phyloP scores from a whole-genome alignment of 2,888 invertebrate species.

The Netelia inedita region DNA sequence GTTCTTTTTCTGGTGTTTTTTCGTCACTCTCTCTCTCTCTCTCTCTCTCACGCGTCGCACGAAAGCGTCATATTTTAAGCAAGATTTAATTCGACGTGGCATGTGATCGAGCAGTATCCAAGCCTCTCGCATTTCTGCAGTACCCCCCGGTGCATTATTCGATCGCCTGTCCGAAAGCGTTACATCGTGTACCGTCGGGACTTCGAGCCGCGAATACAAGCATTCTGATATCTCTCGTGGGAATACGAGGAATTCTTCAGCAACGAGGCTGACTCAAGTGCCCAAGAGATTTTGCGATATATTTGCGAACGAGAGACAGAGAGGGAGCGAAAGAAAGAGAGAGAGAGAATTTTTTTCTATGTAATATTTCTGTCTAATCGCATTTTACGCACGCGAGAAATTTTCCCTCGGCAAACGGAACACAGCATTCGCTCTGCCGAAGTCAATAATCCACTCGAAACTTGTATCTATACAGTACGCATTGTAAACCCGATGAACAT shows the following conservation, averaged over 20 bases:
- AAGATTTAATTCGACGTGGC: conserved; percentile 60
- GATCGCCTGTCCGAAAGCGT: conserved; percentile 48
- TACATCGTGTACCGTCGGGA: conserved; percentile 12
- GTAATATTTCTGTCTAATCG: conserved; percentile 55
- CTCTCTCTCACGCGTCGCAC: conserved; percentile 9
- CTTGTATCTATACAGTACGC: conserved; percentile 2
- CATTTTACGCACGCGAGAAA: conserved; percentile 46
- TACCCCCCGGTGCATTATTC: conserved; percentile 17
- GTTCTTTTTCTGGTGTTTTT: background rate
- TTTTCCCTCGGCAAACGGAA: conserved; percentile 32
- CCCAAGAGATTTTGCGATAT: background rate
- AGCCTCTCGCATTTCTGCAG: background rate
- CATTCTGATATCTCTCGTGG: conserved; percentile 39
- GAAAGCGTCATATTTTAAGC: conserved; percentile 19
- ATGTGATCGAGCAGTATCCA: conserved; percentile 59
- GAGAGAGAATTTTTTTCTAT: background rate
- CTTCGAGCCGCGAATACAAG: background rate
- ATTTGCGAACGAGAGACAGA: background rate
- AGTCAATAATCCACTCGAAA: background rate
- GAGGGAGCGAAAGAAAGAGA: background rate
- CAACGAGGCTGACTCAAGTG: background rate
- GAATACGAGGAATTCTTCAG: conserved; percentile 38
- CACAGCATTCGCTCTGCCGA: background rate
- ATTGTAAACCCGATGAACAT: conserved; percentile 8
- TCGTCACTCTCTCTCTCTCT: conserved; percentile 1